Percentiles rank a stretch among this genome's conserved stretches.
Conservation (phyloP, 2,888 invertebrate species). For the Melieria omissa region DNA sequence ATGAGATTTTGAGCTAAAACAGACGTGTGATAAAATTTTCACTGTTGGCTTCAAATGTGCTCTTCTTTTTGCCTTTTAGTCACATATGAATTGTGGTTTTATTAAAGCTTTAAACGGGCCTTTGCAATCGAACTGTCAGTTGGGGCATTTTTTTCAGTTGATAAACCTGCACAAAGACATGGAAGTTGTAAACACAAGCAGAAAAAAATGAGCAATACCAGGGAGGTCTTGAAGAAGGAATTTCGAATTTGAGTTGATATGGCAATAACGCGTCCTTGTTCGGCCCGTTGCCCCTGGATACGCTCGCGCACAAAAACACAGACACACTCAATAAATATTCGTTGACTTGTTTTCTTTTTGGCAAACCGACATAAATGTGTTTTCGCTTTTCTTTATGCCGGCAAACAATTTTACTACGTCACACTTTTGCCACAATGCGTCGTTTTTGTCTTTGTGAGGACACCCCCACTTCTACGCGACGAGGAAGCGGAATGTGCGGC, state of each 20-base stretch:
- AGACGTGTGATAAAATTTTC: no score
- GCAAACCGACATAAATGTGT: neutral
- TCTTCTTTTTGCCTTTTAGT: constrained; percentile 11
- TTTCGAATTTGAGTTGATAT: no score
- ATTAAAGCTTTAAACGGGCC: neutral
- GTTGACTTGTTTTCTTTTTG: neutral
- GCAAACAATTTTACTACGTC: constrained; percentile 20
- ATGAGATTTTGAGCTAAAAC: neutral
- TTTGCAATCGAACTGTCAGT: constrained; percentile 1
- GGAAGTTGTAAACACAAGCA: neutral
- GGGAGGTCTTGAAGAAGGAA: no score
- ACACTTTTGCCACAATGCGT: constrained; percentile 9
- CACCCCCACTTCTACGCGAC: neutral
- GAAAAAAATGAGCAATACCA: no score
- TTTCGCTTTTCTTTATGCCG: constrained; percentile 2
- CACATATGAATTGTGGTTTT: constrained; percentile 27
- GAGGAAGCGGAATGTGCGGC: neutral
- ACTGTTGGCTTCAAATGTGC: neutral
- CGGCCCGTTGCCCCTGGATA: no score
- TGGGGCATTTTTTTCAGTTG: constrained; percentile 18
- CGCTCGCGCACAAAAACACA: no score
- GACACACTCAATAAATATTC: neutral
- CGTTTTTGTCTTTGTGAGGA: neutral
- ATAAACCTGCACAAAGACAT: constrained; percentile 20
- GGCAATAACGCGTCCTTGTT: no score